A percentile compares a stretch with the other conserved stretches of the same genome.
Evolutionary conservation across 2,888 invertebrate species (phyloP).

Genomic region (Busseola fusca): DNA sequence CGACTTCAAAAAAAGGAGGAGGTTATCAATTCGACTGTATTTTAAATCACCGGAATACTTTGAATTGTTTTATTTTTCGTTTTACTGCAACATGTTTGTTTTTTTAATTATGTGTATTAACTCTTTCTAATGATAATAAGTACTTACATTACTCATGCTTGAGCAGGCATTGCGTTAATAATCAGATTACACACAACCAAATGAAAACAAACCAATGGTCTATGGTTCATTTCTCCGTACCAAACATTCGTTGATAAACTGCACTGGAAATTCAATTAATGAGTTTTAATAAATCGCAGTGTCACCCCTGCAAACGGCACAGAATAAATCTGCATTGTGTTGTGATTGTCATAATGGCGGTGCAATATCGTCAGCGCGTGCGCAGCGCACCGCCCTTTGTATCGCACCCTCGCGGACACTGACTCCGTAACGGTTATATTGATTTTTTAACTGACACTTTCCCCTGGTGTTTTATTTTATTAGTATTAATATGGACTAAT

Average conservation of each 20-base stretch:
- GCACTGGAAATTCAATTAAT: slow-evolving; percentile 55
- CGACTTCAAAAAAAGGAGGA: too few species aligned
- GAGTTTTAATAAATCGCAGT: slow-evolving; percentile 63
- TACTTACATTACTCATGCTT: not conserved
- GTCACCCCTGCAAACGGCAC: slow-evolving; percentile 72
- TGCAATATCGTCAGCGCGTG: slow-evolving; percentile 78
- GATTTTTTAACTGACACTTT: slow-evolving; percentile 88
- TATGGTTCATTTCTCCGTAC: slow-evolving; percentile 33
- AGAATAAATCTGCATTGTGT: slow-evolving; percentile 74
- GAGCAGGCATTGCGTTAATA: not conserved
- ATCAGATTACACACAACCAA: slow-evolving; percentile 5
- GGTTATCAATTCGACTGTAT: too few species aligned
- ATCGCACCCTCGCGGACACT: slow-evolving; percentile 84
- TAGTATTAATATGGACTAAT: slow-evolving; percentile 40
- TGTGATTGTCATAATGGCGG: slow-evolving; percentile 76
- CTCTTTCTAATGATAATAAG: not conserved
- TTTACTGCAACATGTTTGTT: slow-evolving; percentile 9
- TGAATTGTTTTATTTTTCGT: too few species aligned
- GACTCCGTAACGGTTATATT: slow-evolving; percentile 84
- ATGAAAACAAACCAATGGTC: slow-evolving; percentile 14
- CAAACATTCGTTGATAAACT: slow-evolving; percentile 42
- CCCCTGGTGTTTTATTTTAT: slow-evolving; percentile 56
- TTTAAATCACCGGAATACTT: too few species aligned
- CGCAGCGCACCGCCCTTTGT: slow-evolving; percentile 78
- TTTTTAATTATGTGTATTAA: not conserved